Conservation (phyloP, 2,888 invertebrate species). For the Pseudeuparius sepicola region DNA sequence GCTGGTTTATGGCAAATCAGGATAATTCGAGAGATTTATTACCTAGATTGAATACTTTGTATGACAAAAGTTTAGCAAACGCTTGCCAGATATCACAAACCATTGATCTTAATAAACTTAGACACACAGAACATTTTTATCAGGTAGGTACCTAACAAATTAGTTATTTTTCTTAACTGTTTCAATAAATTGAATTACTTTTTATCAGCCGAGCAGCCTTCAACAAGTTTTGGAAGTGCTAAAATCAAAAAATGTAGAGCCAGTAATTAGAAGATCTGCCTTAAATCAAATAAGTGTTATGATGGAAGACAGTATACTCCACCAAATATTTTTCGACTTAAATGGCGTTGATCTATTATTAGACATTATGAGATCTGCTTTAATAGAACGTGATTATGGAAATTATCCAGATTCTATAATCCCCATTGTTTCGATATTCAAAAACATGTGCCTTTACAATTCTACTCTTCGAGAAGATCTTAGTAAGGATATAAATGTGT, state of each 20-base stretch:
- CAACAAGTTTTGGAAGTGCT: constrained; percentile 39
- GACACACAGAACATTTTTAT: constrained; percentile 36
- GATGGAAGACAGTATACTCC: constrained; percentile 51
- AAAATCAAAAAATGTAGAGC: constrained; percentile 42
- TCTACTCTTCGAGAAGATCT: constrained; percentile 48
- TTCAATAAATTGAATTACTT: no score
- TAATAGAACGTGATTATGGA: constrained; percentile 39
- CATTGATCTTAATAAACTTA: constrained; percentile 33
- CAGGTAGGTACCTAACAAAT: constrained; percentile 30
- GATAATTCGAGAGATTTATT: constrained; percentile 38
- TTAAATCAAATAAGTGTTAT: constrained; percentile 58
- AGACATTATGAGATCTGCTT: constrained; percentile 40
- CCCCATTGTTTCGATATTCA: constrained; percentile 41
- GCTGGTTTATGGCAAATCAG: constrained; percentile 43
- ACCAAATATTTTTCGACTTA: constrained; percentile 48
- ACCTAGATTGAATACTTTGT: constrained; percentile 41
- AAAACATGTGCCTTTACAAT: constrained; percentile 44
- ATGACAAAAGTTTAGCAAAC: constrained; percentile 40
- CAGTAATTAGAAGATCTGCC: constrained; percentile 56
- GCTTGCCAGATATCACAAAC: constrained; percentile 36
- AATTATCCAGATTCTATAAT: constrained; percentile 46
- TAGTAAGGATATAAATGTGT: constrained; percentile 40
- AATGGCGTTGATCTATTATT: constrained; percentile 46
- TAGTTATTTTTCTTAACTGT: no score
- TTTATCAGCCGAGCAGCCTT: constrained; percentile 41